These are phyloP conservation scores for Drosophila persimilis DNA, from an alignment of 1,140 invertebrate species.

Conservation along the genomic window DNA sequence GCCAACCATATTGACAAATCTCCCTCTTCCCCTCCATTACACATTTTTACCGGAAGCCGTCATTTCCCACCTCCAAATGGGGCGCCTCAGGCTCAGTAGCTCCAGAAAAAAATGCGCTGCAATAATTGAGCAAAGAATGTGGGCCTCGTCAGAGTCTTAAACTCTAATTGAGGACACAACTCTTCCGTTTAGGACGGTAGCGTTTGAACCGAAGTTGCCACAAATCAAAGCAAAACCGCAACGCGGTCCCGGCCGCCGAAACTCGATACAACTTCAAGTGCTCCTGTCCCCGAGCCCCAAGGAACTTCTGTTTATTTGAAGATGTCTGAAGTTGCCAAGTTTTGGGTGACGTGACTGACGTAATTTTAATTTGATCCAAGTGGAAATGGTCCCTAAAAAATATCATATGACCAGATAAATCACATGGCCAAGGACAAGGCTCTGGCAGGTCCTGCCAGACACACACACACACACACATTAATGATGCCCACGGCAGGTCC, in stretches of 20 bases:
- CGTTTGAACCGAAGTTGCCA: conserved; percentile 26
- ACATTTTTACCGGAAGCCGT: too few species aligned
- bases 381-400: conserved; percentile 23
- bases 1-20: too few species aligned
- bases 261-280: conserved; percentile 53
- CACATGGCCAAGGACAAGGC: conserved; percentile 48
- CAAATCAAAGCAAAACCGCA: conserved; percentile 42
- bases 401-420: conserved; percentile 62
- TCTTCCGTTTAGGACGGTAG: conserved; percentile 8
- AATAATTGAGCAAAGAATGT: conserved; percentile 8
- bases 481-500: conserved; percentile 44
- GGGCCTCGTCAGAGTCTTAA: not conserved
- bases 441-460: conserved; percentile 8
- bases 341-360: conserved; percentile 45
- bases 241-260: conserved; percentile 1
- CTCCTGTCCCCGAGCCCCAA: not conserved
- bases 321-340: conserved; percentile 47
- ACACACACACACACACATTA: conserved; percentile 8
- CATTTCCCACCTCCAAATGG: too few species aligned
- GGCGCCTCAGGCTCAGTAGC: too few species aligned
- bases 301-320: conserved; percentile 30
- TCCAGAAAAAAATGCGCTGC: not conserved
- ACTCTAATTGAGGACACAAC: conserved; percentile 31
- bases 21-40: too few species aligned
- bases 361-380: conserved; percentile 48